Evolutionary conservation across 2,888 invertebrate genomes (phyloP).

Genomic region (Nycteola revayana): DNA sequence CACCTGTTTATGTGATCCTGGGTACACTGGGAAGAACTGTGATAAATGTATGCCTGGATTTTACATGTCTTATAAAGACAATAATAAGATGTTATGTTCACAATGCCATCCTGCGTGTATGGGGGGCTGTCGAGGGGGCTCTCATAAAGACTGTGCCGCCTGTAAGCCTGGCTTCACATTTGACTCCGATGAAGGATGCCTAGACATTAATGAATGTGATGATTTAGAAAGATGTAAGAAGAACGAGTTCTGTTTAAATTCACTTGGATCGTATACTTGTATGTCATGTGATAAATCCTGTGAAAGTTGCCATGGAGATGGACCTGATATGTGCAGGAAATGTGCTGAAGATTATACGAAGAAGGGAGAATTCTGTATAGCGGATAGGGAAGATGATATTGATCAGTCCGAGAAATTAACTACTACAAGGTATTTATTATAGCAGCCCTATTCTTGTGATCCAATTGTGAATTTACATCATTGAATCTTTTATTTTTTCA

Average conservation of each 20-base stretch:
- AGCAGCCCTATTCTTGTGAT: too few species aligned
- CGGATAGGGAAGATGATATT: slow-evolving; percentile 74
- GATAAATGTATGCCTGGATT: slow-evolving; percentile 88
- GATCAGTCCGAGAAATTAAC: slow-evolving; percentile 59
- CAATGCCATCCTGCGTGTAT: slow-evolving; percentile 91
- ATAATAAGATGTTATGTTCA: slow-evolving; percentile 87
- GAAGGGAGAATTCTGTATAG: slow-evolving; percentile 89
- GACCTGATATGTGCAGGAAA: slow-evolving; percentile 93
- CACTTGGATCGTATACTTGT: slow-evolving; percentile 91
- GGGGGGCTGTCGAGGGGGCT: slow-evolving; percentile 87
- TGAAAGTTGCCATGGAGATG: slow-evolving; percentile 92
- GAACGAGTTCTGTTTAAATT: slow-evolving; percentile 94
- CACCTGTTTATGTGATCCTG: slow-evolving; percentile 91
- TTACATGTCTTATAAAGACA: slow-evolving; percentile 88
- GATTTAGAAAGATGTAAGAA: slow-evolving; percentile 76
- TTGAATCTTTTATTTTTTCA: too few species aligned
- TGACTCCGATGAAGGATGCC: slow-evolving; percentile 88
- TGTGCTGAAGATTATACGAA: slow-evolving; percentile 89
- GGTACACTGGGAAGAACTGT: slow-evolving; percentile 91
- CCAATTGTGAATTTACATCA: too few species aligned
- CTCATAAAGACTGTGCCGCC: slow-evolving; percentile 84
- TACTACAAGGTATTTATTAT: slow-evolving; percentile 51
- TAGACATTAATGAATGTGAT: slow-evolving; percentile 93
- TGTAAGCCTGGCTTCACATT: slow-evolving; percentile 87
- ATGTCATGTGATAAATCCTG: slow-evolving; percentile 93